A percentile compares a stretch with the other conserved stretches of the same genome.
Evolutionary conservation across 2,888 invertebrate genomes (phyloP).

Genomic region (Orchesellides sinensis): DNA sequence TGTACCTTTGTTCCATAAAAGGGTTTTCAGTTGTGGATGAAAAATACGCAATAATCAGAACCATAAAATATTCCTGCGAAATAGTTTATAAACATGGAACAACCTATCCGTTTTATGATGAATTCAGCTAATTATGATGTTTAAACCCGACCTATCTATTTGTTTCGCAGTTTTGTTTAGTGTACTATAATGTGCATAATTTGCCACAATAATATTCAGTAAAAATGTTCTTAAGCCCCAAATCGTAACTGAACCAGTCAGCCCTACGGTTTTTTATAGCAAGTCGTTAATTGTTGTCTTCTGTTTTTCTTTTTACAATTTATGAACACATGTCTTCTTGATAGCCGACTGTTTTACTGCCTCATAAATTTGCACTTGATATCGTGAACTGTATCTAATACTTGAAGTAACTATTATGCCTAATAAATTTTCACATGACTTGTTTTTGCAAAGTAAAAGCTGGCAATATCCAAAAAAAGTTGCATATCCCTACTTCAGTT

Average conservation of each 20-base stretch:
- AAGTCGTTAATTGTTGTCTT: slow-evolving; percentile 1
- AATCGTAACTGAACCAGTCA: no score
- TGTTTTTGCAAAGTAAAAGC: slow-evolving; percentile 9
- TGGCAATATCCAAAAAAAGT: slow-evolving; percentile 4
- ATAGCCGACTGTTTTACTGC: slow-evolving; percentile 30
- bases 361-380: slow-evolving; percentile 42
- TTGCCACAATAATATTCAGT: no score
- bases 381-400: slow-evolving; percentile 6
- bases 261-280: not conserved
- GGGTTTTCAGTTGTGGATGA: no score
- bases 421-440: slow-evolving; percentile 33
- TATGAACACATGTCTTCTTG: not conserved
- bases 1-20: no score
- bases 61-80: no score
- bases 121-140: no score
- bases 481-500: no score
- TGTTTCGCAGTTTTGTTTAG: no score
- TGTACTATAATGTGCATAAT: no score
- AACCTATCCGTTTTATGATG: not conserved
- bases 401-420: slow-evolving; percentile 12
- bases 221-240: no score
- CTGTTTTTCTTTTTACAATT: slow-evolving; percentile 74
- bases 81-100: not conserved
- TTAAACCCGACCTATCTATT: no score
- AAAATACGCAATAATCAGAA: no score